A percentile compares a stretch with the other conserved stretches of the same genome.
Conservation (phyloP, 2,113 vertebrate genomes). For the Phylloscopus whistleri region DNA sequence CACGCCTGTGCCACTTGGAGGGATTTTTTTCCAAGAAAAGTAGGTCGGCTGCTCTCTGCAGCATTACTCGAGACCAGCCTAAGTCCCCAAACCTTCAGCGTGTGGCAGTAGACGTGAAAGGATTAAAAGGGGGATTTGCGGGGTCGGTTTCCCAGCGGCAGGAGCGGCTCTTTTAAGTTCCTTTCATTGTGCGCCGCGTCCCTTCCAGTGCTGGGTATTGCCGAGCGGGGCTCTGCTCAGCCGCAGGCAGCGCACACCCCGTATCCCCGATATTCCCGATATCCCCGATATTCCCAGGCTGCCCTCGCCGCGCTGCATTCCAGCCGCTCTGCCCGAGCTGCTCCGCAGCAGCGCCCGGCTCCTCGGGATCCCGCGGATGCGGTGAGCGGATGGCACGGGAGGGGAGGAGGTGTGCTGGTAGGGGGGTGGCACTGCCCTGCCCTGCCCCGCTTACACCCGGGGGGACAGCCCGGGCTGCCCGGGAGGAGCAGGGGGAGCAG, state of each 20-base stretch:
- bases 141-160: background rate
- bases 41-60: conserved; percentile 28
- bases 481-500: background rate
- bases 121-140: conserved; percentile 20
- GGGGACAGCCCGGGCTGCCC: background rate
- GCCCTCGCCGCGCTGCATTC: background rate
- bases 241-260: background rate
- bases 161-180: conserved; percentile 18
- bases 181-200: background rate
- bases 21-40: conserved; percentile 7
- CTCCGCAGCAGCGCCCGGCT: background rate
- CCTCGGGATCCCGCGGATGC: background rate
- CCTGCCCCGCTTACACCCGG: background rate
- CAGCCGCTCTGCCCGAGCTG: conserved; percentile 17
- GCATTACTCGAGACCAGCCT: background rate
- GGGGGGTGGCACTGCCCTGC: background rate
- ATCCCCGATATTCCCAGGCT: background rate
- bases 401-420: background rate
- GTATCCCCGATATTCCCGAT: background rate
- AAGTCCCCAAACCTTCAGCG: background rate
- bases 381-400: background rate
- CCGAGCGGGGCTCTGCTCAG: background rate
- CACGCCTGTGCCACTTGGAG: background rate
- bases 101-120: background rate
- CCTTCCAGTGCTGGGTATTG: background rate